These are phyloP conservation scores for Garrulus glandarius DNA, from an alignment of 2,797 vertebrate species.

Conservation along the genomic window DNA sequence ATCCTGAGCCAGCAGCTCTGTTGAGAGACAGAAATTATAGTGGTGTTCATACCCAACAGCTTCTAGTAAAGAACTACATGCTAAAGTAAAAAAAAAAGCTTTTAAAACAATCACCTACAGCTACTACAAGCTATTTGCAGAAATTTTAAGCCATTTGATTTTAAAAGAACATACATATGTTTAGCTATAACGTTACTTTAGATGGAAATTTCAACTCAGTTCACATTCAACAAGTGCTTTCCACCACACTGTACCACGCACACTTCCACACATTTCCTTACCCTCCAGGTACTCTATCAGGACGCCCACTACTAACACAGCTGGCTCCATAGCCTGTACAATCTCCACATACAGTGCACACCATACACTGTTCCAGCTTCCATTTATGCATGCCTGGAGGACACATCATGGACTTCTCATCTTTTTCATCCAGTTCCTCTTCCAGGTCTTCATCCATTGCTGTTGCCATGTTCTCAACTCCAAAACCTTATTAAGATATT, in stretches of 20 bases:
- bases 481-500: slow-evolving; percentile 80
- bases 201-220: not conserved
- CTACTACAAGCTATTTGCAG: not conserved
- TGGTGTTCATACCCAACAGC: not conserved
- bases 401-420: slow-evolving; percentile 99
- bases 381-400: slow-evolving; percentile 98
- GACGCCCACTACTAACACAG: slow-evolving; percentile 96
- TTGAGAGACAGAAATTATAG: not conserved
- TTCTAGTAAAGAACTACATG: not conserved
- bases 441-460: slow-evolving; percentile 99
- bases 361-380: slow-evolving; percentile 99
- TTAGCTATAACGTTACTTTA: not conserved
- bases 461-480: slow-evolving; percentile 97
- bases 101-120: not conserved
- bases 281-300: slow-evolving; percentile 96
- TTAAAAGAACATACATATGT: not conserved
- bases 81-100: not conserved
- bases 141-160: not conserved
- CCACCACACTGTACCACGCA: not conserved
- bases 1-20: not conserved
- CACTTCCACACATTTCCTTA: slow-evolving; percentile 62
- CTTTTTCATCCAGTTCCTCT: slow-evolving; percentile 96
- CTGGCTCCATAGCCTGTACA: slow-evolving; percentile 98
- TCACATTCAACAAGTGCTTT: not conserved
- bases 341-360: slow-evolving; percentile 97